A percentile compares a stretch with the other conserved stretches of the same genome.
These are phyloP conservation scores for Arnoldichthys spilopterus DNA, from an alignment of 2,797 vertebrate species.

Conservation along the genomic window DNA sequence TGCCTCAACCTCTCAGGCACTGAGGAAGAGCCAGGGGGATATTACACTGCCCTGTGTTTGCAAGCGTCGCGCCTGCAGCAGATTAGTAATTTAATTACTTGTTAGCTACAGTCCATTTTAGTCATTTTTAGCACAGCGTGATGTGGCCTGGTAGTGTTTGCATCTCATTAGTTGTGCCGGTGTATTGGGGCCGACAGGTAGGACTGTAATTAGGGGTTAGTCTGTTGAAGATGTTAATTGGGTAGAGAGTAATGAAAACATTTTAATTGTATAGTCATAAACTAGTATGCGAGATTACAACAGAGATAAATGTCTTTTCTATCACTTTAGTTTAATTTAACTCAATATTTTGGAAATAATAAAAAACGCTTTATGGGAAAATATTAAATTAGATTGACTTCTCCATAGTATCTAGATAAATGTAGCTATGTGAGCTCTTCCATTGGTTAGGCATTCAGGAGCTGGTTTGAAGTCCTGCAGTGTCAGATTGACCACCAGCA, in stretches of 20 bases:
- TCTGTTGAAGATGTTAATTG: slow-evolving; percentile 53
- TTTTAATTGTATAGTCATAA: slow-evolving; percentile 31
- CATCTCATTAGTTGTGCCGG: slow-evolving; percentile 62
- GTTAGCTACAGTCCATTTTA: slow-evolving; percentile 53
- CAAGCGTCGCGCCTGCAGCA: slow-evolving; percentile 44
- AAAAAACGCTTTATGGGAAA: too few species aligned
- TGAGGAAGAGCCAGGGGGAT: slow-evolving; percentile 23
- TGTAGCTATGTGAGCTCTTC: too few species aligned
- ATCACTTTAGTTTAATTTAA: too few species aligned
- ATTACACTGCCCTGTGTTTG: slow-evolving; percentile 22
- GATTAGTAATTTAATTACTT: slow-evolving; percentile 55
- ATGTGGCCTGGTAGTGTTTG: slow-evolving; percentile 47
- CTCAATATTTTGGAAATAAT: too few species aligned
- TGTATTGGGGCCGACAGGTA: slow-evolving; percentile 68
- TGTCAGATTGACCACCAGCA: too few species aligned
- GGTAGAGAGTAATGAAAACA: slow-evolving; percentile 51
- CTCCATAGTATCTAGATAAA: too few species aligned
- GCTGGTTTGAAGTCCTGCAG: too few species aligned
- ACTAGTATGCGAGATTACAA: slow-evolving; percentile 11
- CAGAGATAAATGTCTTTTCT: too few species aligned
- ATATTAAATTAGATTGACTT: too few species aligned
- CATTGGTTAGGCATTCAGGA: too few species aligned
- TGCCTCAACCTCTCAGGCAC: background rate
- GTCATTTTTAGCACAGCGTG: slow-evolving; percentile 44
- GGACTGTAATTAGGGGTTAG: slow-evolving; percentile 66